phyloP scores from a whole-genome alignment of 2,888 invertebrate species.

The Drosophila emarginata region DNA sequence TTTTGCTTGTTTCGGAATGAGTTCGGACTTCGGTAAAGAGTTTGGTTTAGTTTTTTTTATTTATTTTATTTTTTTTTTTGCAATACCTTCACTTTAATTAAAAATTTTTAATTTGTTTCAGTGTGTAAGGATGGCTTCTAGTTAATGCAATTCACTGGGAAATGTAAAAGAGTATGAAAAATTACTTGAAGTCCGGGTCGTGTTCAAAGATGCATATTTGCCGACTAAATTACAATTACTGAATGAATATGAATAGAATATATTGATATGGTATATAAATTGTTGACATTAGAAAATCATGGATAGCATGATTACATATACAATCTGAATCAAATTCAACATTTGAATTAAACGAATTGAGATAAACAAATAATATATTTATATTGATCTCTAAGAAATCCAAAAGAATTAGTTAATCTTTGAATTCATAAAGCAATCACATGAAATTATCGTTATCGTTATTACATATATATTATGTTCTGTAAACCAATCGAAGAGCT shows the following conservation, averaged over 20 bases:
- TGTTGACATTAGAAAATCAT: not conserved
- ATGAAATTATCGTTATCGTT: too few relatives aligned
- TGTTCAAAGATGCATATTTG: not conserved
- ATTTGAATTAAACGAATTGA: not conserved
- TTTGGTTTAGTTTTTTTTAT: too few relatives aligned
- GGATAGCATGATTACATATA: not conserved
- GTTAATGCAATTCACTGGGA: conserved; percentile 2
- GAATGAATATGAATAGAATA: not conserved
- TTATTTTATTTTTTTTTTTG: not conserved
- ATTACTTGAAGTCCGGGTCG: not conserved
- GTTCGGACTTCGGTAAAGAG: too few relatives aligned
- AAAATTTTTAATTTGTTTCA: not conserved
- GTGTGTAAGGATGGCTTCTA: not conserved
- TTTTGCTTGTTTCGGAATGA: too few relatives aligned
- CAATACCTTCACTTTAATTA: not conserved
- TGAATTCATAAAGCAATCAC: too few relatives aligned
- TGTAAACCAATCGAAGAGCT: too few relatives aligned
- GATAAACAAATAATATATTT: too few relatives aligned
- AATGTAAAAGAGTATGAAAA: conserved; percentile 8
- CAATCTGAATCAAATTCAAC: too few relatives aligned
- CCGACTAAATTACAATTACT: not conserved
- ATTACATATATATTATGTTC: too few relatives aligned
- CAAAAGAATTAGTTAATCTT: too few relatives aligned
- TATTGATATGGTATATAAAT: not conserved
- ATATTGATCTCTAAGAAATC: too few relatives aligned